Percentiles rank a stretch among this genome's conserved stretches.
Evolutionary conservation across 92 coral and sea anemone genomes (phyloP).

Genomic region (Anthopleura xanthogrammica): DNA sequence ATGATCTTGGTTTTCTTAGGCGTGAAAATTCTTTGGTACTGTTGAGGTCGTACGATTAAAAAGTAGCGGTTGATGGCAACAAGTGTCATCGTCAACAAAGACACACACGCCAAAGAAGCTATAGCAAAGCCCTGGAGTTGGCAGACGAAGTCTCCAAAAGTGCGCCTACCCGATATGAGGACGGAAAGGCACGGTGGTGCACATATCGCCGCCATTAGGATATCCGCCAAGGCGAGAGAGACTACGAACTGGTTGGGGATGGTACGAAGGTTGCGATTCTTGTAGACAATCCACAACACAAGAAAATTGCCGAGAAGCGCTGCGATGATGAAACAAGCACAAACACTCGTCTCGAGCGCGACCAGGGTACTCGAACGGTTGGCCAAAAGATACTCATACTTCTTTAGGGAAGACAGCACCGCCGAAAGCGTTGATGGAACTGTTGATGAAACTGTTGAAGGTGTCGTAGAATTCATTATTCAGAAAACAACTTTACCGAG

Average conservation of each 20-base stretch:
- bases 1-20: conserved; percentile 56
- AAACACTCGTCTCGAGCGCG: conserved; percentile 50
- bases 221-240: conserved; percentile 60
- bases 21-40: conserved; percentile 59
- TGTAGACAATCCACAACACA: conserved; percentile 73
- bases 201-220: conserved; percentile 59
- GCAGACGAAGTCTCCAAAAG: conserved; percentile 73
- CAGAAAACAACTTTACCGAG: background rate
- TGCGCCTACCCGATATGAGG: conserved; percentile 54
- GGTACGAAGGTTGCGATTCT: conserved; percentile 63
- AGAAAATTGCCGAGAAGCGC: conserved; percentile 63
- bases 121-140: conserved; percentile 69
- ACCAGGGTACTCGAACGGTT: conserved; percentile 31
- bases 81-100: conserved; percentile 64
- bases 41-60: conserved; percentile 66
- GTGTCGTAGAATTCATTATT: background rate
- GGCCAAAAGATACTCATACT: conserved; percentile 52
- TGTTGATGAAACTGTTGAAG: background rate
- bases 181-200: conserved; percentile 64
- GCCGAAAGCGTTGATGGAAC: background rate
- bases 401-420: conserved; percentile 46
- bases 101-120: conserved; percentile 61
- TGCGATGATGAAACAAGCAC: conserved; percentile 40
- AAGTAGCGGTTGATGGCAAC: conserved; percentile 75
- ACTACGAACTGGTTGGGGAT: conserved; percentile 60